Conservation (phyloP, 2,888 invertebrate species). For the Digitonthophagus gazella region DNA sequence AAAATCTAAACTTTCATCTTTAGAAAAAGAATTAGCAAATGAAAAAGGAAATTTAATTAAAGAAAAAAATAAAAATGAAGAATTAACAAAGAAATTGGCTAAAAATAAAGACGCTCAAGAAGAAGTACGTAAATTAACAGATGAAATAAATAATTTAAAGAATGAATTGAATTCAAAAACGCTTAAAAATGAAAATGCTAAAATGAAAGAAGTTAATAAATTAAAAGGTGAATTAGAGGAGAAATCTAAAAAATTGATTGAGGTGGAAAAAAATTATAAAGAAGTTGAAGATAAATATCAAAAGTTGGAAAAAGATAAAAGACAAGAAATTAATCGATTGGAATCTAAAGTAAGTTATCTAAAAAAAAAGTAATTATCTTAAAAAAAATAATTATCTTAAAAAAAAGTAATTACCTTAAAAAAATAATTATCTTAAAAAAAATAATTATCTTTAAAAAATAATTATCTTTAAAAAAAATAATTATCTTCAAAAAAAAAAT, state of each 20-base stretch:
- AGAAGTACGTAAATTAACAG: conserved; percentile 59
- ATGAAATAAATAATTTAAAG: conserved; percentile 43
- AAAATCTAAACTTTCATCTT: conserved; percentile 54
- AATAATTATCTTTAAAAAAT: too few relatives aligned
- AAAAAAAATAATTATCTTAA: too few relatives aligned
- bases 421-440: too few relatives aligned
- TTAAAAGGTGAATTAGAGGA: conserved; percentile 55
- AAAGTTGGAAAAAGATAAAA: conserved; percentile 60
- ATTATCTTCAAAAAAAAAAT: too few relatives aligned
- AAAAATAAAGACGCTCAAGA: conserved; percentile 53
- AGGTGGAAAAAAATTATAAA: conserved; percentile 21
- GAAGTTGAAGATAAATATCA: conserved; percentile 18
- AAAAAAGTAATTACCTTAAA: too few relatives aligned
- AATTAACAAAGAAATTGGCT: conserved; percentile 50
- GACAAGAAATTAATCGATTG: conserved; percentile 59
- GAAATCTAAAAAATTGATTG: conserved; percentile 17
- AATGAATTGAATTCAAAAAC: conserved; percentile 33
- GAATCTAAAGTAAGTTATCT: conserved; percentile 58
- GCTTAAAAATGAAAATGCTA: conserved; percentile 55
- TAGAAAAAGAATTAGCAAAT: conserved; percentile 55
- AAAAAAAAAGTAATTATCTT: too few relatives aligned
- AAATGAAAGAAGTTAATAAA: conserved; percentile 63
- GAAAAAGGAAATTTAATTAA: conserved; percentile 56
- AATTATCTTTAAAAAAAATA: too few relatives aligned
- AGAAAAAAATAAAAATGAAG: conserved; percentile 56